phyloP scores from a whole-genome alignment of 2,797 vertebrate genomes.

The Macrochelys suwanniensis region DNA sequence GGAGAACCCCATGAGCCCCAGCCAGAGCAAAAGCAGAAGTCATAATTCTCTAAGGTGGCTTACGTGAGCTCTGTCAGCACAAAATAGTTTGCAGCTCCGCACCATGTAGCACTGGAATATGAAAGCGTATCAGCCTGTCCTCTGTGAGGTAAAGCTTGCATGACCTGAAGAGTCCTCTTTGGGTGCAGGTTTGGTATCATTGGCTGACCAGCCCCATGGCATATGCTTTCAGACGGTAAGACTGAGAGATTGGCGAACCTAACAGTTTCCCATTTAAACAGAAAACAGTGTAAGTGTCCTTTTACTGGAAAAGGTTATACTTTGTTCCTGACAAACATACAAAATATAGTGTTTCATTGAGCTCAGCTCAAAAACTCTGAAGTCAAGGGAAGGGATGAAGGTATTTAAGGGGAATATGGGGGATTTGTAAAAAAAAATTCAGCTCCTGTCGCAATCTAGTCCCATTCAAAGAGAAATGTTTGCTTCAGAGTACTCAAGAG shows the following conservation, averaged over 20 bases:
- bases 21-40: neutral
- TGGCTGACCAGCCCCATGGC: neutral
- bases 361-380: neutral
- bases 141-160: neutral
- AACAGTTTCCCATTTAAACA: neutral
- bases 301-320: neutral
- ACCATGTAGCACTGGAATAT: neutral
- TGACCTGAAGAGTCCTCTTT: neutral
- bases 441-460: neutral
- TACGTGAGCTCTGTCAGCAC: neutral
- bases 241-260: neutral
- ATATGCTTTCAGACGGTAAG: neutral
- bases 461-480: neutral
- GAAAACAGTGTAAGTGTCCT: neutral
- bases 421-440: neutral
- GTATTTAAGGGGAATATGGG: neutral
- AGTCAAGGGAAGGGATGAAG: fast-evolving
- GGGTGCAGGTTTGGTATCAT: neutral
- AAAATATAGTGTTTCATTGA: no score
- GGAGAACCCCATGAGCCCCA: no score
- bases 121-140: neutral
- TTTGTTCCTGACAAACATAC: neutral
- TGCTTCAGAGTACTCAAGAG: neutral
- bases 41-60: neutral
- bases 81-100: neutral